Conservation (phyloP, 2,113 vertebrate species). For the Anarrhichthys ocellatus region DNA sequence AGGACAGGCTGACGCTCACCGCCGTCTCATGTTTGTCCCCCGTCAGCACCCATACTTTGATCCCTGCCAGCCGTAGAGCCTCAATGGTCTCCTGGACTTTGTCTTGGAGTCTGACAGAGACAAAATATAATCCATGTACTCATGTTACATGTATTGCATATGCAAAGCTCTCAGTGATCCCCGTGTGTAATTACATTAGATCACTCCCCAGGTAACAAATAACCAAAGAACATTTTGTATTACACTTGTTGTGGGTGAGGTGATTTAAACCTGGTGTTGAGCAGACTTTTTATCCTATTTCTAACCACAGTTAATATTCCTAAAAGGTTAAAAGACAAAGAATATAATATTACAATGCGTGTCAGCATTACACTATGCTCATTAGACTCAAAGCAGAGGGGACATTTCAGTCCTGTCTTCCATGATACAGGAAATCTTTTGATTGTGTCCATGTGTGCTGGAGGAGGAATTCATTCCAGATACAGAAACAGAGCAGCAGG, state of each 20-base stretch:
- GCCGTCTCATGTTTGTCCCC: slow-evolving; percentile 97
- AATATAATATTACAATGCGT: slow-evolving; percentile 5
- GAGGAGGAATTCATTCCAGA: slow-evolving; percentile 53
- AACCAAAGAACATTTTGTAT: neutral
- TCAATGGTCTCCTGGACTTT: slow-evolving; percentile 98
- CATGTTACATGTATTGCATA: neutral
- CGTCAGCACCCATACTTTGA: slow-evolving; percentile 98
- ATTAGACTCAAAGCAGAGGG: slow-evolving; percentile 11
- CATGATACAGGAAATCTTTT: slow-evolving; percentile 41
- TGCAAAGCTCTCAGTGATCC: neutral
- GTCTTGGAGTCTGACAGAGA: slow-evolving; percentile 89
- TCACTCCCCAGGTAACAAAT: neutral
- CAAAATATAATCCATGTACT: too few species aligned
- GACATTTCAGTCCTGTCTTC: slow-evolving; percentile 12
- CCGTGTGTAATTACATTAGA: neutral
- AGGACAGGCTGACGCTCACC: slow-evolving; percentile 95
- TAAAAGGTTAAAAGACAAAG: slow-evolving; percentile 1
- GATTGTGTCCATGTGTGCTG: slow-evolving; percentile 49
- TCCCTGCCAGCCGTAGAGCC: slow-evolving; percentile 93
- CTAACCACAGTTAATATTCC: neutral
- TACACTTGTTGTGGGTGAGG: neutral
- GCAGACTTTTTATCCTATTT: neutral
- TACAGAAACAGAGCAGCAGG: slow-evolving; percentile 16
- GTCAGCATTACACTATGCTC: slow-evolving; percentile 8
- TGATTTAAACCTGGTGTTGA: neutral